Conservation (phyloP, 1,140 invertebrate species). For the Leptinotarsa lineolata region DNA sequence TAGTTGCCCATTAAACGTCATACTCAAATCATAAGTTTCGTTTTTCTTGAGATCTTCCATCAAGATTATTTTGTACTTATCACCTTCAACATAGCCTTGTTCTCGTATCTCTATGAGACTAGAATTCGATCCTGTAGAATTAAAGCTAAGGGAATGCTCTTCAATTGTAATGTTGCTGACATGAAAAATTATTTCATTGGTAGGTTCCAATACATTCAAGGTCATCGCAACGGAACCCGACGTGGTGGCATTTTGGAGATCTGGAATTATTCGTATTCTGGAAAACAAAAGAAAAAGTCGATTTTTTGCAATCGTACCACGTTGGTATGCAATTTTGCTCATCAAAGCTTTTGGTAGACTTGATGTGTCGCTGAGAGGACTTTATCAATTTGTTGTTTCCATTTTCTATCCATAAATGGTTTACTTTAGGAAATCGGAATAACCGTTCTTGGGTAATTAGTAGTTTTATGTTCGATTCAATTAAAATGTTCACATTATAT, state of each 20-base stretch:
- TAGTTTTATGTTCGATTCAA: no score
- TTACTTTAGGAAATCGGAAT: no score
- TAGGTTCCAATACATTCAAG: slow-evolving; percentile 42
- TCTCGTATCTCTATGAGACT: slow-evolving; percentile 70
- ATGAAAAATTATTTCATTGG: slow-evolving; percentile 48
- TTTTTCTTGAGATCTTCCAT: slow-evolving; percentile 38
- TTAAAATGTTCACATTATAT: no score
- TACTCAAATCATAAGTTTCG: slow-evolving; percentile 43
- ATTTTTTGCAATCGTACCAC: no score
- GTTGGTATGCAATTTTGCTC: no score
- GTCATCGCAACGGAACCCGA: slow-evolving; percentile 45
- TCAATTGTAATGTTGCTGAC: slow-evolving; percentile 48
- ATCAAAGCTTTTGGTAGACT: no score
- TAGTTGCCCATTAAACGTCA: slow-evolving; percentile 46
- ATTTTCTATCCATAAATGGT: no score
- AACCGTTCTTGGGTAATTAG: no score
- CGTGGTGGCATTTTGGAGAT: slow-evolving; percentile 48
- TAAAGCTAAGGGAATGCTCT: slow-evolving; percentile 73
- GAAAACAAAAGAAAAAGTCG: slow-evolving; percentile 18
- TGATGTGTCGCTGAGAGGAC: no score
- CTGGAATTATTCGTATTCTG: slow-evolving; percentile 50
- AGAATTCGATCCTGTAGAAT: slow-evolving; percentile 81
- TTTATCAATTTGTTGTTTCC: no score
- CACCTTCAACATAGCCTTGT: slow-evolving; percentile 43
- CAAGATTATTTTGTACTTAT: slow-evolving; percentile 47